phyloP scores from a whole-genome alignment of 2,797 vertebrate genomes.

The Molossus molossus region DNA sequence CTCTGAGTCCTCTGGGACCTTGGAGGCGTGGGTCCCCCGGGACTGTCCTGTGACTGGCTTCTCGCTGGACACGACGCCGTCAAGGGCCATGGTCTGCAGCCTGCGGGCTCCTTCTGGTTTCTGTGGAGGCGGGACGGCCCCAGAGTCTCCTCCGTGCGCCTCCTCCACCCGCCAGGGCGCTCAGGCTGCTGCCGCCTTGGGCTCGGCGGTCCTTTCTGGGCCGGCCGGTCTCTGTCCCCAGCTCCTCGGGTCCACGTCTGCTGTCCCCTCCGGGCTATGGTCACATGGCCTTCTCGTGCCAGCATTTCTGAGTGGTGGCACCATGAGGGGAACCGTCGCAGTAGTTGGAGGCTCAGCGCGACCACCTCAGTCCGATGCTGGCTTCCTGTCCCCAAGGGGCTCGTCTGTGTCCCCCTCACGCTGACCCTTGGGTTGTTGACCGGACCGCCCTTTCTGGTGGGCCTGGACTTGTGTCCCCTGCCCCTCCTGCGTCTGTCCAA shows the following conservation, averaged over 20 bases:
- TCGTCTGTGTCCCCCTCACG: background rate
- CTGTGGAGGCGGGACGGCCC: no score
- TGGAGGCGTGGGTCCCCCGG: no score
- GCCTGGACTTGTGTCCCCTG: background rate
- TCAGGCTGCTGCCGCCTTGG: no score
- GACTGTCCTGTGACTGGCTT: background rate
- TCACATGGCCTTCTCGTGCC: background rate
- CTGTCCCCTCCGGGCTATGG: no score
- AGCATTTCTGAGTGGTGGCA: background rate
- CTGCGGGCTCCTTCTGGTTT: no score
- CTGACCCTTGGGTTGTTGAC: background rate
- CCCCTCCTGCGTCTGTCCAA: background rate
- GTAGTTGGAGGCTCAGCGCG: background rate
- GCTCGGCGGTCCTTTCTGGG: no score
- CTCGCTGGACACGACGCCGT: no score
- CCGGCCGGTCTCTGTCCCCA: no score
- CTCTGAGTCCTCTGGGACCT: background rate
- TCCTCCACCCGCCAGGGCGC: no score
- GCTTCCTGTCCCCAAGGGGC: background rate
- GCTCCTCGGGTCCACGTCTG: accelerated
- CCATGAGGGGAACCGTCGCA: accelerated
- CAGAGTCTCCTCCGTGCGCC: no score
- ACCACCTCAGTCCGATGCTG: accelerated
- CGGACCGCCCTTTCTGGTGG: background rate
- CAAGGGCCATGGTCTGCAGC: no score